phyloP scores from a whole-genome alignment of 2,113 vertebrate species.

The Nansenia antarctica region DNA sequence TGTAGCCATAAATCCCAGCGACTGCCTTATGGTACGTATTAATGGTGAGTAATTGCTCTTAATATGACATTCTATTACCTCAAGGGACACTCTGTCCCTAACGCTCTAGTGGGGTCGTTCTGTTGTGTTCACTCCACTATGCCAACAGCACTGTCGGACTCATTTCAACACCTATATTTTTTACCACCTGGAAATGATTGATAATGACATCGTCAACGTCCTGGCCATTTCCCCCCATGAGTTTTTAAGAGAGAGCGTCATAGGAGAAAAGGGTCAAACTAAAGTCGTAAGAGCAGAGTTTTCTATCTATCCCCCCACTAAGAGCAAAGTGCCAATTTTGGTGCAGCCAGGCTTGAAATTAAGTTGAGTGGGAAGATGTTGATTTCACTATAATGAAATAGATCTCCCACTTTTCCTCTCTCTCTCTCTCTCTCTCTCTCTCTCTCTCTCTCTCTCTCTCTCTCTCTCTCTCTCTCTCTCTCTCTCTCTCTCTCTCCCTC shows the following conservation, averaged over 20 bases:
- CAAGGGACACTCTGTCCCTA: background rate
- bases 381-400: constrained; percentile 58
- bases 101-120: background rate
- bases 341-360: constrained; percentile 66
- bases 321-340: constrained; percentile 50
- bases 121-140: background rate
- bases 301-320: constrained; percentile 29
- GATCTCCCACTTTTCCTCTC: constrained; percentile 36
- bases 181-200: background rate
- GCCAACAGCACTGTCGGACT: background rate
- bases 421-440: background rate
- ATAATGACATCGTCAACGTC: constrained; percentile 19
- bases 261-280: constrained; percentile 35
- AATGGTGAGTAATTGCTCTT: constrained; percentile 3
- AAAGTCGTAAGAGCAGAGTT: constrained; percentile 45
- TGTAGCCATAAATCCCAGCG: background rate
- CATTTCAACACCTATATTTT: background rate
- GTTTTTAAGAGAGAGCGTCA: constrained; percentile 20
- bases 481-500: background rate
- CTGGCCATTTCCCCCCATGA: constrained; percentile 35
- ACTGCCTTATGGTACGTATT: background rate
- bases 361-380: constrained; percentile 45
- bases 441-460: background rate
- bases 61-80: background rate
- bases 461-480: background rate